Base-by-base conservation (phyloP, 2,113 vertebrate genomes). In the Rhegmatorhina hoffmannsi region DNA sequence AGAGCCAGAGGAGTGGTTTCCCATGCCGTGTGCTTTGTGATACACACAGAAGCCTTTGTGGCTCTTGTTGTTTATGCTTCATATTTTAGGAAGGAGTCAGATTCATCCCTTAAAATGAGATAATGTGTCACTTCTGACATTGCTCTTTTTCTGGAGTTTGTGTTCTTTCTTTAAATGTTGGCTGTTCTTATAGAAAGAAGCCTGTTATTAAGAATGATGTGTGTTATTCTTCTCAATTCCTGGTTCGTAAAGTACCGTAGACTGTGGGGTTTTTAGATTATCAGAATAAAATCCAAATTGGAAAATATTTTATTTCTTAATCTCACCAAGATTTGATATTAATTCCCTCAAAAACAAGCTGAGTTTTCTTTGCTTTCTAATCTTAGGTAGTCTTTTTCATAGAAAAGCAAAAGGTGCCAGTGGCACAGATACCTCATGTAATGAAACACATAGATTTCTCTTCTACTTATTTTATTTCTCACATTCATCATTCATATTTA, bases 401-500 rank as follows among this genome's bases (percentile, higher is more conserved):
- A 40, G 14, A 60, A 58, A 89, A 87, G 36, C 20, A 77, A 88
- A 94, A 94, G 62, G 86, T 97, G 90, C 87, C 90, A 75, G 79
- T 95, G 84, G 73, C 89, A 84, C 68, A 87, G 80, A 53, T 83
- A 83, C 69, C 69, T 59, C 47, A 3, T 47, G 76, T 89, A 94
- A 97, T 94, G 92, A 95, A 96, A 95, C 87, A 96, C 84, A 90
- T 60, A 94, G 92, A 92, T 97, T 97, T 97, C 83, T 94, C 91
- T 93, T 95, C 74, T 79, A 84, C 85, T 95, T 92, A 92, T 87
- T 97, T 97, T 94, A 96, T 97, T 97, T 92, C 92, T 96, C 55
- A 10, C 93, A 95, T 89, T 94, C 69, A 94, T 95, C 91, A 95
- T 96, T 97, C 95, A 94, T 96, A 91, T 97, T 96, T 97, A 97